Evolutionary conservation across 1,140 invertebrate species (phyloP), one percentile per base, ranked within the genome.

Genomic region (Onthophagus taurus): DNA sequence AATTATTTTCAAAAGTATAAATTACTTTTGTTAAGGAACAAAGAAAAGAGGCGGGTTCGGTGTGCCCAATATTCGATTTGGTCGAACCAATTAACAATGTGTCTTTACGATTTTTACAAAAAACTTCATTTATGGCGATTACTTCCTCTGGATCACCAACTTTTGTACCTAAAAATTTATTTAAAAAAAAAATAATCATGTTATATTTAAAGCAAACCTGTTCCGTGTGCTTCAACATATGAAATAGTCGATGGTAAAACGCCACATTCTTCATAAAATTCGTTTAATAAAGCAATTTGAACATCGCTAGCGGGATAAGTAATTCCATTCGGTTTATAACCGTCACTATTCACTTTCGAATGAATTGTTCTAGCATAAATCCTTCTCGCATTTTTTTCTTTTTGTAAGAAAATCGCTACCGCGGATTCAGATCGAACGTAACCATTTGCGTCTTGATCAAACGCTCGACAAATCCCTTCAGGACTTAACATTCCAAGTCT

Each of bases 11-110:
- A 66, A 89, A 85, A 0, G 83, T 77, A 30, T 91, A 68, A 21
- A 69, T 64, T 29, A 41, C 38, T 70, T 95, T 95, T 3, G 82
- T 77, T 24, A 95, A 54, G 1, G 86, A 84, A 61, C 85, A 89
- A 0, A 89, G 65, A 45, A 91, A 91, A 23, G 89, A 92, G 2
- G 85, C 83, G 5, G 89, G 82, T 65, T 97, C 94, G 1, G 85
- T 76, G 62, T 97, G 94, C 0, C 94, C 94, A 57, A 95, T 74
- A 64, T 95, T 96, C 0, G 90, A 91, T 61, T 97, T 97, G 1
- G 93, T 74, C 0, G 91, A 89, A 4, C 93, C 93, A 50, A 97
- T 83, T 19, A 75, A 63, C 0, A 97, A 67, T 0, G 91, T 86
- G 1, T 65, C 69, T 0, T 54, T 69, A 13, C 82, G 68, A 4